These are phyloP conservation scores for Pseudochromis fuscus DNA, from an alignment of 2,797 vertebrate species.

Conservation along the genomic window DNA sequence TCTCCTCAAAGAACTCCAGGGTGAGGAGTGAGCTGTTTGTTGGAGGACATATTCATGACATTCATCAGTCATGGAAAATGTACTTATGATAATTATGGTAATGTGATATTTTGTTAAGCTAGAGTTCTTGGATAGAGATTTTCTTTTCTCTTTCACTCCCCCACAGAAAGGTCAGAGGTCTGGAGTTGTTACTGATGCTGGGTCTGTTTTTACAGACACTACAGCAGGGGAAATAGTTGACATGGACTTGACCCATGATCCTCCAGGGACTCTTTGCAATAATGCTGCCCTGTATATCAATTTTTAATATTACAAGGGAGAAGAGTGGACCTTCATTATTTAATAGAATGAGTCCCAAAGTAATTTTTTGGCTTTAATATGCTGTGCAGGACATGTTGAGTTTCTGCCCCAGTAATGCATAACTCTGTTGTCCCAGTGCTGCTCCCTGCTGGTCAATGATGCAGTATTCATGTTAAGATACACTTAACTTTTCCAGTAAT, in stretches of 20 bases:
- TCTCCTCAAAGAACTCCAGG: conserved; percentile 84
- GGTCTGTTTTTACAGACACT: not conserved
- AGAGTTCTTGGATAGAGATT: not conserved
- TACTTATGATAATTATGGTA: not conserved
- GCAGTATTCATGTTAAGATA: not conserved
- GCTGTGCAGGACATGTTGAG: not conserved
- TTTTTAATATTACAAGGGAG: not conserved
- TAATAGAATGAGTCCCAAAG: not conserved
- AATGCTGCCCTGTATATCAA: not conserved
- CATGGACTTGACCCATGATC: not conserved
- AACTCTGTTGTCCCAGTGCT: conserved; percentile 31
- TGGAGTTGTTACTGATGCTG: not conserved
- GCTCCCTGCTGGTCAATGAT: conserved; percentile 63
- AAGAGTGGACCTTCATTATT: conserved; percentile 6
- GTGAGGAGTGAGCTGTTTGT: conserved; percentile 64
- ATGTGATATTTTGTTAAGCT: not conserved
- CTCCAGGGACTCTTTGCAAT: not conserved
- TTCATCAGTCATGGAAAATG: not conserved
- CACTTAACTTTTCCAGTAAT: not conserved
- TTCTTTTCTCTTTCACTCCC: not conserved
- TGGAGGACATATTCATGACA: not conserved
- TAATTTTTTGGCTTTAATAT: not conserved
- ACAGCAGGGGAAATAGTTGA: not conserved
- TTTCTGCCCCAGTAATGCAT: not conserved
- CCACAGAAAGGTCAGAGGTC: conserved; percentile 6